Base-by-base conservation (phyloP, 2,888 invertebrate species). In the Nebria salina region DNA sequence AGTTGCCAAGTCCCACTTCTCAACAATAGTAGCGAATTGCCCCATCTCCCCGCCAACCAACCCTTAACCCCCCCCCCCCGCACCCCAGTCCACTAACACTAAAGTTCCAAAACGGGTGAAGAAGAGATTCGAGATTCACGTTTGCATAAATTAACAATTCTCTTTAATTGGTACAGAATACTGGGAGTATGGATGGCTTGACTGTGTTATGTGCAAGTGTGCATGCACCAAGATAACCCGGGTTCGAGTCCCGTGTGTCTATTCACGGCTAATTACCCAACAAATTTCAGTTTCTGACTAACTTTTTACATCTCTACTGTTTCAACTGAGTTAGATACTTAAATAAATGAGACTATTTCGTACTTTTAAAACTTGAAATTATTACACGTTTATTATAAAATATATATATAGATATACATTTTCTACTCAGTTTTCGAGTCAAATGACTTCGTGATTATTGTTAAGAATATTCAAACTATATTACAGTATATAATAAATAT, bases 131-230 rank as follows among this genome's bases (percentile, higher is more conserved):
- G 2, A 13, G 13, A 54, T 54, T 54, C 13, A 54, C 85, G 85
- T 86, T 86, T 85, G 85, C 86, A 86, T 86, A 86, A 86, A 86
- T 86, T 86, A 85, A 86, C 86, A 86, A 85, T 86, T 86, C 83
- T 82, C 84, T 84, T 83, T 85, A 86, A 86, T 85, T 85, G 84
- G 83, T 82, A 82, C 84, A 82, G 82, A 79, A 42, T 80, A 73
- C 65, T 79, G 20, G 73, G 74, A 72, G 26, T 41, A 70, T 66
- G 68, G 75, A 81, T 41, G 41, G n/a, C n/a, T 11, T 34, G 73
- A n/a, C 73, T 73, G 41, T 20, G 70, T 70, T 54, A 54, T 54
- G 54, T 11, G 54, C 13, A 34, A 34, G 73, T 73, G 73, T 43
- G 15, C 73, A 34, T 43, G 73, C 43, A 73, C 54, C 54, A 54